Conservation (phyloP, 30 jellyfish, hydroid and myxozoan genomes). For the Mastigias papua region DNA sequence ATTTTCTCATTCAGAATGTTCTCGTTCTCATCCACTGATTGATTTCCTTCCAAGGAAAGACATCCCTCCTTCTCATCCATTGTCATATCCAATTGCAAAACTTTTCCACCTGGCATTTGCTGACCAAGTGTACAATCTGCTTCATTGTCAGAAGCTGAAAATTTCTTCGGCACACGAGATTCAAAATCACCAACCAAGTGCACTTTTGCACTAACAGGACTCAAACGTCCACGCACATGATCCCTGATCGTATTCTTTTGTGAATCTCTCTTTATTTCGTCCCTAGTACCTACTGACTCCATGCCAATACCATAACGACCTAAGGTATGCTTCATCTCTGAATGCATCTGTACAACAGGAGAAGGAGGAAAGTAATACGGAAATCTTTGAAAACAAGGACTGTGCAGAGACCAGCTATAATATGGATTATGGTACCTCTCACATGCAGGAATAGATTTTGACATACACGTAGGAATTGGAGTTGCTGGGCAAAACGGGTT, state of each 20-base stretch:
- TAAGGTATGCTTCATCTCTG: conserved; percentile 9
- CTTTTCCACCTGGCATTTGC: neutral
- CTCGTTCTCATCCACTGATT: conserved; percentile 3
- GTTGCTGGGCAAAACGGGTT: conserved; percentile 53
- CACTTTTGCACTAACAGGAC: neutral
- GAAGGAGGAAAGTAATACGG: conserved; percentile 41
- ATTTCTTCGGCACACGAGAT: neutral
- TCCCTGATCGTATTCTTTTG: neutral
- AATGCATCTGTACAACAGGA: conserved; percentile 6
- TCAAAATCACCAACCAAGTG: neutral
- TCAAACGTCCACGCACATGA: neutral
- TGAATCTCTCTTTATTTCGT: neutral
- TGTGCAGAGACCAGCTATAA: conserved; percentile 55
- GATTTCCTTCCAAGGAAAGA: too few species aligned
- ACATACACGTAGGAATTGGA: conserved; percentile 69
- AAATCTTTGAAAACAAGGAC: conserved; percentile 43
- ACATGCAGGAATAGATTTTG: conserved; percentile 26
- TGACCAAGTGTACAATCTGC: neutral
- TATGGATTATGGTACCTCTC: conserved; percentile 18
- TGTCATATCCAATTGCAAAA: neutral
- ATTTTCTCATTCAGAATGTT: neutral
- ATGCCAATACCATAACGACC: neutral
- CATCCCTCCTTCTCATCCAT: neutral
- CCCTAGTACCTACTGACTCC: neutral
- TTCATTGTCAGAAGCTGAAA: neutral